Percentiles rank a stretch among this genome's conserved stretches.
Conservation (phyloP, 2,888 invertebrate genomes). For the Helicoverpa assulta region DNA sequence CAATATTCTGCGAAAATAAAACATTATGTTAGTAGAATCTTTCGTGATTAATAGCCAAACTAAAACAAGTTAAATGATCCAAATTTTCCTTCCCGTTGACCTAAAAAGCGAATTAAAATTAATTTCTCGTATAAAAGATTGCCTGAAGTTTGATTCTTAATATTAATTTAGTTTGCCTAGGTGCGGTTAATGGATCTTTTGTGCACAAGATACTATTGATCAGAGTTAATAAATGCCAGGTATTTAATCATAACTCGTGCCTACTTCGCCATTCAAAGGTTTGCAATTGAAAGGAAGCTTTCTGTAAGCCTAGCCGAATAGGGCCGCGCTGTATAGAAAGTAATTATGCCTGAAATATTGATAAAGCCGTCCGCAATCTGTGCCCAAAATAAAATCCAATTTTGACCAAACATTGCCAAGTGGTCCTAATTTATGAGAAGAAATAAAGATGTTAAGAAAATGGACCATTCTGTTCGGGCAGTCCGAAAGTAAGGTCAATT, state of each 20-base stretch:
- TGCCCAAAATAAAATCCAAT: slow-evolving; percentile 4
- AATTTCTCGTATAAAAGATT: neutral
- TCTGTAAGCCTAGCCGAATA: slow-evolving; percentile 13
- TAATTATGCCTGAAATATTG: slow-evolving; percentile 34
- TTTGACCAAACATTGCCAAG: neutral
- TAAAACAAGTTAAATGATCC: neutral
- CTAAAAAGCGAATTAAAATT: neutral
- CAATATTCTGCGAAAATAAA: neutral
- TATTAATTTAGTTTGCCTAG: slow-evolving; percentile 7
- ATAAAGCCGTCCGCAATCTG: slow-evolving; percentile 27
- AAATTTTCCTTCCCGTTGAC: neutral
- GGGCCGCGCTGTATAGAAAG: slow-evolving; percentile 28
- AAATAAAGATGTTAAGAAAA: neutral
- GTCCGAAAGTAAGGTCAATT: too few species aligned
- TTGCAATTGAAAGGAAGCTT: slow-evolving; percentile 30
- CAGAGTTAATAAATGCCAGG: slow-evolving; percentile 31
- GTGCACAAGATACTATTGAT: slow-evolving; percentile 29
- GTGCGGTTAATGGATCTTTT: slow-evolving; percentile 34
- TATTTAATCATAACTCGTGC: slow-evolving; percentile 54
- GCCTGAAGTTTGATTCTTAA: neutral
- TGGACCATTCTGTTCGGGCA: neutral
- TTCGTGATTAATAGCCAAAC: neutral
- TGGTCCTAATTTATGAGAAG: neutral
- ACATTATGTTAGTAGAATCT: neutral
- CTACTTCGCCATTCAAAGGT: slow-evolving; percentile 44